Evolutionary conservation across 2,113 vertebrate species (phyloP), one percentile per base, ranked within the genome.

Genomic region (Chamaea fasciata): DNA sequence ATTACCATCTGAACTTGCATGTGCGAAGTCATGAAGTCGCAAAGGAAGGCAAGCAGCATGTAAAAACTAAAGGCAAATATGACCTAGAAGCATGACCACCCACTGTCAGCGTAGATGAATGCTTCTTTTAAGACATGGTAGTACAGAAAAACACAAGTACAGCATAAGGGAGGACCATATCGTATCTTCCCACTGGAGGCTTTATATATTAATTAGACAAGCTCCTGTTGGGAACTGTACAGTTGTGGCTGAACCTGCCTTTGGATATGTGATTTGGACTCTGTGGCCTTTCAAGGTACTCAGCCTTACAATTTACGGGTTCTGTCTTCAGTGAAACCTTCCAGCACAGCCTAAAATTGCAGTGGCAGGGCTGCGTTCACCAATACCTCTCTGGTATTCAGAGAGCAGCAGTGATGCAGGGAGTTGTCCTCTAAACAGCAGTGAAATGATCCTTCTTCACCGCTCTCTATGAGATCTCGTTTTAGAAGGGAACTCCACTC

Each of bases 21-120:
- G 15, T 70, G 59, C 2, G 2, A 24, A n/a, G 30, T 56, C 52
- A 59, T 0, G 0, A 74, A 77, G 15, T 57, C 1, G 0, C 31
- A 65, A 86, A 88, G 68, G 79, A 68, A 50, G 37, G 26, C 15
- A 70, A 82, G 70, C 24, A 85, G 11, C 33, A 6, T 17, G 24
- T 49, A 41, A 47, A 89, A 76, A 33, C 28, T 37, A 42, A 62
- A 71, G 30, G 33, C 11, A 90, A 63, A 70, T 42, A 70, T 31
- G 15, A 63, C 56, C 64, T 70, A n/a, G 15, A 81, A 59, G 15
- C 18, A 44, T 7, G 21, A 62, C 14, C 39, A 62, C 37, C 26
- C 27, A 13, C 41, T 23, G n/a, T 56, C n/a, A 23, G 55, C 55
- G 42, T 2, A 69, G 47, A 49, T 3, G 0, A 77, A 76, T 65